Base-by-base conservation (phyloP, 2,113 vertebrate genomes). In the Atherinomorus stipes region DNA sequence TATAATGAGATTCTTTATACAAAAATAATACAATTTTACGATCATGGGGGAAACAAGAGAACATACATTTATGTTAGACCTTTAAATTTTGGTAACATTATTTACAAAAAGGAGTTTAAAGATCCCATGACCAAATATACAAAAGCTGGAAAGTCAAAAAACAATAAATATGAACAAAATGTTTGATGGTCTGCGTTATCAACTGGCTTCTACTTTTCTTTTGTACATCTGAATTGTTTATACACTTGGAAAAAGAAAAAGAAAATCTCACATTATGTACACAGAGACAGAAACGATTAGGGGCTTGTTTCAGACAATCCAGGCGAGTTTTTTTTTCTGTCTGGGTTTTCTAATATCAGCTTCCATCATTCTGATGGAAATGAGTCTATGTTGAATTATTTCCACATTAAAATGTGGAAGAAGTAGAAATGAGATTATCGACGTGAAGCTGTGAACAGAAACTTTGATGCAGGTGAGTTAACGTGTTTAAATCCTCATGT, bases 21-120 rank as follows among this genome's bases (percentile, higher is more conserved):
- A 86, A 86, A 89, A 88, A 86, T 84, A 89, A 81, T 45, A 84
- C 1, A 74, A 34, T 34, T 79, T 81, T 77, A 77, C 13, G 0
- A 70, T 73, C 64, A 84, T 19, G 50, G 23, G 21, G 51, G 73
- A 76, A 22, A 70, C 19, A 80, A 54, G 76, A 59, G 1, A n/a
- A 73, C 38, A 60, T 37, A 60, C 58, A 68, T 74, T 71, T 51
- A 51, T 19, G 16, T 58, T 47, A 26, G 4, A 68, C 63, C 19
- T 5, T 63, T 54, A n/a, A 58, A 13, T 60, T 78, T 77, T 62
- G 11, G 49, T 79, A 26, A 67, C 15, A 67, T 22, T 74, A 72
- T 76, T 83, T 89, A 89, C 65, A 89, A 63, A 34, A 58, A 50
- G 16, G 3, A 74, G 40, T 22, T 23, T 26, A 0, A n/a, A 57